phyloP scores from a whole-genome alignment of 1,140 invertebrate species.

The Parasteatoda tepidariorum region DNA sequence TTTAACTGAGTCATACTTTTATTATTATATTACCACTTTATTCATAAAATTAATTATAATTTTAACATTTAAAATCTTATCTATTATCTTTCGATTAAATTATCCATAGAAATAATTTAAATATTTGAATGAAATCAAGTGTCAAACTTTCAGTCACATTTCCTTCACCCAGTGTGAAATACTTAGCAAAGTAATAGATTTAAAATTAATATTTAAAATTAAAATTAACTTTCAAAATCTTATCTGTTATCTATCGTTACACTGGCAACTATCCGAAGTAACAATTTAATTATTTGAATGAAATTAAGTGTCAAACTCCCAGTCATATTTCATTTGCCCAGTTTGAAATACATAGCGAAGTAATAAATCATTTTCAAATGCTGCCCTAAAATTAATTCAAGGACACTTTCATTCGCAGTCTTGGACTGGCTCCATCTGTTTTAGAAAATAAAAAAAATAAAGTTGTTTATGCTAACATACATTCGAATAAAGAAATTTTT shows the following conservation, averaged over 20 bases:
- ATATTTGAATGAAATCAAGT: background rate
- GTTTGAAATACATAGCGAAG: background rate
- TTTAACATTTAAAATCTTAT: too few relatives aligned
- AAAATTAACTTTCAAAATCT: too few relatives aligned
- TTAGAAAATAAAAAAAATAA: conserved; percentile 16
- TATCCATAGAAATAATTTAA: background rate
- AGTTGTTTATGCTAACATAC: conserved; percentile 17
- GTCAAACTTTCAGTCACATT: background rate
- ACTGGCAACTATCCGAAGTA: too few relatives aligned
- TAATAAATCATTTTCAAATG: conserved; percentile 8
- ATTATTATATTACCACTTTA: too few relatives aligned
- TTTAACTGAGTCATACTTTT: too few relatives aligned
- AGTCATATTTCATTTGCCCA: background rate
- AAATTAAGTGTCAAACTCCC: background rate
- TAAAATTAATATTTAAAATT: too few relatives aligned
- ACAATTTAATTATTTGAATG: background rate
- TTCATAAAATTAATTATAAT: too few relatives aligned
- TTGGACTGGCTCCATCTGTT: conserved; percentile 1
- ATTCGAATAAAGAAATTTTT: conserved; percentile 28
- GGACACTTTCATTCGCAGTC: background rate
- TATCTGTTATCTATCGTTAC: too few relatives aligned
- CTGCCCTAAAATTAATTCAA: conserved; percentile 30
- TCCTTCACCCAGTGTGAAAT: background rate
- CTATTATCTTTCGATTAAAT: too few relatives aligned
- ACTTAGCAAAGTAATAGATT: background rate